Evolutionary conservation across 2,888 invertebrate genomes (phyloP).

Genomic region (Meandrusa payeni): DNA sequence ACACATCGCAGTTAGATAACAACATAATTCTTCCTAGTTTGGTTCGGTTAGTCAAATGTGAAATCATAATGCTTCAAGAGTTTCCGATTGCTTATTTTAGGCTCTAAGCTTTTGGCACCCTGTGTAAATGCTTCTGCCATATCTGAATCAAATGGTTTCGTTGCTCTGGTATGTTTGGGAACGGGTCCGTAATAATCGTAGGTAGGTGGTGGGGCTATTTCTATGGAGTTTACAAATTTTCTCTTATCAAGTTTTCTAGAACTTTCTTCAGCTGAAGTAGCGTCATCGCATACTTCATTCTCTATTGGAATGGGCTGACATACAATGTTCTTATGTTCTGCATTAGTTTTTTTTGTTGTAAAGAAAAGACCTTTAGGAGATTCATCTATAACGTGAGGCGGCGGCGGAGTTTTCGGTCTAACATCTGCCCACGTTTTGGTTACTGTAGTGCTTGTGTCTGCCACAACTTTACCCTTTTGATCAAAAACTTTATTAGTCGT

Average conservation of each 20-base stretch:
- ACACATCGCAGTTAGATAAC: too few relatives aligned
- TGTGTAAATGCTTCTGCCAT: conserved; percentile 68
- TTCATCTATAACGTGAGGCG: conserved; percentile 37
- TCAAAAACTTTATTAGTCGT: conserved; percentile 50
- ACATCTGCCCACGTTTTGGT: conserved; percentile 63
- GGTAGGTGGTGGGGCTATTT: conserved; percentile 84
- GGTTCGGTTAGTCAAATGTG: conserved; percentile 61
- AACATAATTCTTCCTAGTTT: too few relatives aligned
- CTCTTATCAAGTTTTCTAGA: conserved; percentile 36
- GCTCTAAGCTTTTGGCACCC: conserved; percentile 65
- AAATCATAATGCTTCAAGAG: conserved; percentile 66
- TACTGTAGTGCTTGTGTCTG: conserved; percentile 25
- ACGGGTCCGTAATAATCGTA: conserved; percentile 83
- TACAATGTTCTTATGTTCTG: conserved; percentile 65
- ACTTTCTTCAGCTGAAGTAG: conserved; percentile 29
- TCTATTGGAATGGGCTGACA: conserved; percentile 53
- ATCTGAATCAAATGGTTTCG: conserved; percentile 64
- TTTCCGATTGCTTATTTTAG: conserved; percentile 50
- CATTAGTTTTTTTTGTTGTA: conserved; percentile 46
- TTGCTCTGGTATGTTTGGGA: conserved; percentile 48
- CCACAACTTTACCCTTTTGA: conserved; percentile 46
- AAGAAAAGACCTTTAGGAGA: conserved; percentile 61
- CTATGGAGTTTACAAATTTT: conserved; percentile 42
- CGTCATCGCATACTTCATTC: conserved; percentile 55
- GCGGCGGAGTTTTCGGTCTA: conserved; percentile 50